phyloP scores from a whole-genome alignment of 2,113 vertebrate species.

The Damaliscus lunatus region DNA sequence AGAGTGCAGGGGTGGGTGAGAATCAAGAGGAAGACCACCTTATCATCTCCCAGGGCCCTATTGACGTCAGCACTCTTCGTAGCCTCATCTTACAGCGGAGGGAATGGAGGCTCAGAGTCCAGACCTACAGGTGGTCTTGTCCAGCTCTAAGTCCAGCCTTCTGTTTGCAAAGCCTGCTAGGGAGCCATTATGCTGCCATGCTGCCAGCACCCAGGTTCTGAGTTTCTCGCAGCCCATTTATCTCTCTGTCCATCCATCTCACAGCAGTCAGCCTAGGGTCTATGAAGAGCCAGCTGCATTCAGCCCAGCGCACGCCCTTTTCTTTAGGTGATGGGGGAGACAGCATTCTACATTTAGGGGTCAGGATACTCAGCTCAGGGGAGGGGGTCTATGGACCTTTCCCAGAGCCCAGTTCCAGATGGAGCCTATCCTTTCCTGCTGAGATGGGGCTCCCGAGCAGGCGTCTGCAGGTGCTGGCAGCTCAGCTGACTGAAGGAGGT shows the following conservation, averaged over 20 bases:
- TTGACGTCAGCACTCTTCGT: fast-evolving
- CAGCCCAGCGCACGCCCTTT: too few species aligned
- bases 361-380: background rate
- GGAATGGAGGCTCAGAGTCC: background rate
- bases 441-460: background rate
- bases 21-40: too few species aligned
- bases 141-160: background rate
- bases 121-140: background rate
- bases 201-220: background rate
- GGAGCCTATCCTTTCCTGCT: background rate
- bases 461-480: background rate
- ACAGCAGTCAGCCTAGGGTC: background rate
- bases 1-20: background rate
- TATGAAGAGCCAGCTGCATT: background rate
- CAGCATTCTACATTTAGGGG: background rate
- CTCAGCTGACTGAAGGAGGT: background rate
- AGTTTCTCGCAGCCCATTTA: background rate
- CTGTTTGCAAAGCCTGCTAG: background rate
- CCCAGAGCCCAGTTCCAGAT: background rate
- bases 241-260: too few species aligned
- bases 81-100: fast-evolving
- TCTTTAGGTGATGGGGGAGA: background rate
- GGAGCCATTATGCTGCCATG: background rate
- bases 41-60: background rate
- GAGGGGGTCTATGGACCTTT: background rate